phyloP scores from a whole-genome alignment of 2,888 invertebrate genomes.

The Andrena praecox region DNA sequence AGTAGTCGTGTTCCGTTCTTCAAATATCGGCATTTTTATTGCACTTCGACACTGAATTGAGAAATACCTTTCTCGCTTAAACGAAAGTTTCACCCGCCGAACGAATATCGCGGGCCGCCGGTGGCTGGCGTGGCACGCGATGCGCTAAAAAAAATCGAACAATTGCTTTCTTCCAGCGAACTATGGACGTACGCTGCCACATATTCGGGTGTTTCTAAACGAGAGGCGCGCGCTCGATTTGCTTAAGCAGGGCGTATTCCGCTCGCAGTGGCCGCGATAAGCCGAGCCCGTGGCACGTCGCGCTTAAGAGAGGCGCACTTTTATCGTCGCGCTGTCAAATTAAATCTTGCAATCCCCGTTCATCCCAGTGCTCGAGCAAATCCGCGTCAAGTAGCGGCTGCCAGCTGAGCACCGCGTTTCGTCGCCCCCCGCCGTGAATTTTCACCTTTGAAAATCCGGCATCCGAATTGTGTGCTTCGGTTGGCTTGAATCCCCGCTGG shows the following conservation, averaged over 20 bases:
- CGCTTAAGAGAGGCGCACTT: conserved; percentile 15
- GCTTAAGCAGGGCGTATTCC: conserved; percentile 35
- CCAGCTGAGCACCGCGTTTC: background rate
- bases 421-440: background rate
- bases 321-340: conserved; percentile 34
- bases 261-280: conserved; percentile 20
- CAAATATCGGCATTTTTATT: no score
- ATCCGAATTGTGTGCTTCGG: background rate
- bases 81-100: no score
- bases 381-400: conserved; percentile 15
- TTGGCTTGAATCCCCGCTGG: background rate
- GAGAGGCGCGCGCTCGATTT: conserved; percentile 1
- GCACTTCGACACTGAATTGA: no score
- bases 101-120: no score
- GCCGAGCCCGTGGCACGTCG: background rate
- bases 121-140: no score
- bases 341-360: conserved; percentile 26
- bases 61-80: no score
- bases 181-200: background rate
- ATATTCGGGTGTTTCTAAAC: background rate
- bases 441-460: background rate
- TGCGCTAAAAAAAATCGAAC: no score
- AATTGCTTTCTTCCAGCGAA: background rate
- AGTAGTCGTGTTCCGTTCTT: no score
- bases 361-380: conserved; percentile 7